A percentile compares a stretch with the other conserved stretches of the same genome.
These are phyloP conservation scores for Pseudomyrmex gracilis DNA, from an alignment of 1,140 invertebrate species.

Conservation along the genomic window DNA sequence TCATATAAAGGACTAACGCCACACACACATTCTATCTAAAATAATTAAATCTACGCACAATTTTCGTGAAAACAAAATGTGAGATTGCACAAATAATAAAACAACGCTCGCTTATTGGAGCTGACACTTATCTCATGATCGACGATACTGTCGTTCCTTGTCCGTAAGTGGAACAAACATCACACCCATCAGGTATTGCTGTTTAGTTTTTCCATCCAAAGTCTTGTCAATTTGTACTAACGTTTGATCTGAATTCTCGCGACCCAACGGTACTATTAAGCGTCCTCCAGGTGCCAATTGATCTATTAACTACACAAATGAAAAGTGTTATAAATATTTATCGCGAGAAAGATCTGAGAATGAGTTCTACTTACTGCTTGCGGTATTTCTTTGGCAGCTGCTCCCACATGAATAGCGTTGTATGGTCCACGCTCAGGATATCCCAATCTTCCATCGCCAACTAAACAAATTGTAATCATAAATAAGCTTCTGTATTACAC, in stretches of 20 bases:
- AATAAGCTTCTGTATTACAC: constrained; percentile 12
- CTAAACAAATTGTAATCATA: constrained; percentile 63
- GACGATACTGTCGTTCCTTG: constrained; percentile 88
- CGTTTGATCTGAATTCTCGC: constrained; percentile 92
- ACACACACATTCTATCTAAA: background rate
- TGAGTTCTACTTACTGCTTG: constrained; percentile 80
- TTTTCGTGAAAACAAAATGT: constrained; percentile 11
- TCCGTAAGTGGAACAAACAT: constrained; percentile 99
- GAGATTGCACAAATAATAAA: constrained; percentile 28
- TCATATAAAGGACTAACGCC: background rate
- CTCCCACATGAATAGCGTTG: constrained; percentile 90
- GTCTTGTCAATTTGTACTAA: constrained; percentile 95
- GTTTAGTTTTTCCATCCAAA: constrained; percentile 91
- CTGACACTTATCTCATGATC: constrained; percentile 78
- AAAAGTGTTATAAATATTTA: constrained; percentile 84
- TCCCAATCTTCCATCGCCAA: constrained; percentile 89
- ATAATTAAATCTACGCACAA: background rate
- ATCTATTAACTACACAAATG: constrained; percentile 86
- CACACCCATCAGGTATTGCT: constrained; percentile 96
- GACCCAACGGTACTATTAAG: constrained; percentile 95
- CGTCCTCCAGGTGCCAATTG: constrained; percentile 89
- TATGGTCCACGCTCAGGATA: constrained; percentile 87
- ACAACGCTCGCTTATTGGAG: constrained; percentile 71
- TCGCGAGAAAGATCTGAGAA: background rate
- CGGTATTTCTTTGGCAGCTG: constrained; percentile 86